A percentile compares a stretch with the other conserved stretches of the same genome.
phyloP scores from a whole-genome alignment of 1,140 invertebrate genomes.

The Potamilus streckersoni region DNA sequence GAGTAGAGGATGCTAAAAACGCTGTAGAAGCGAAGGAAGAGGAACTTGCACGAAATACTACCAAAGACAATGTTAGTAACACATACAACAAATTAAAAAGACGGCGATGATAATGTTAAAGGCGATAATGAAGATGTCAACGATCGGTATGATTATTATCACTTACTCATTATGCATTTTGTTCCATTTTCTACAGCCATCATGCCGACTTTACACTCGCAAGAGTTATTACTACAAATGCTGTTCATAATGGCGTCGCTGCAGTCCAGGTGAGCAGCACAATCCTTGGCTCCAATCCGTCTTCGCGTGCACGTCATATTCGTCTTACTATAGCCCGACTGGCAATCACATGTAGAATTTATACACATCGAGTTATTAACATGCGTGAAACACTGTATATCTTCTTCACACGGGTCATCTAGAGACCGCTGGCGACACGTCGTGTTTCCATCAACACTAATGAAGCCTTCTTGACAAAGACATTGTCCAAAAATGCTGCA shows the following conservation, averaged over 20 bases:
- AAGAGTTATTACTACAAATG: slow-evolving; percentile 27
- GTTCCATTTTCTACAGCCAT: slow-evolving; percentile 8
- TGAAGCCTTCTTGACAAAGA: slow-evolving; percentile 27
- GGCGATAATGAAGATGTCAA: no score
- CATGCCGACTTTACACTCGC: slow-evolving; percentile 33
- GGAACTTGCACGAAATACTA: no score
- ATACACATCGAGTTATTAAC: slow-evolving; percentile 12
- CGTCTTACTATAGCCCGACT: not conserved
- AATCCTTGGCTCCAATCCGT: slow-evolving; percentile 25
- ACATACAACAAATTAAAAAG: no score
- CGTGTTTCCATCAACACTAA: slow-evolving; percentile 8
- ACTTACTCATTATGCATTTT: slow-evolving; percentile 28
- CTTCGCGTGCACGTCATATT: slow-evolving; percentile 4
- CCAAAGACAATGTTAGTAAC: no score
- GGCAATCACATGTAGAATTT: slow-evolving; percentile 12
- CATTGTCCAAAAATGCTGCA: slow-evolving; percentile 27
- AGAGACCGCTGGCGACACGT: slow-evolving; percentile 25
- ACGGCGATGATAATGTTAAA: no score
- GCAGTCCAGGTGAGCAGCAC: slow-evolving; percentile 35
- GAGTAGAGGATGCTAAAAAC: no score
- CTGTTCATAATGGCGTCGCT: slow-evolving; percentile 32
- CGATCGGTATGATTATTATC: not conserved
- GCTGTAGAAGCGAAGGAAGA: no score
- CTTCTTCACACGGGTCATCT: slow-evolving; percentile 23
- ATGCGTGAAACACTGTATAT: slow-evolving; percentile 8